Percentiles rank a stretch among this genome's conserved stretches.
Conservation (phyloP, 2,888 invertebrate genomes). For the Drosophila vallismaia region DNA sequence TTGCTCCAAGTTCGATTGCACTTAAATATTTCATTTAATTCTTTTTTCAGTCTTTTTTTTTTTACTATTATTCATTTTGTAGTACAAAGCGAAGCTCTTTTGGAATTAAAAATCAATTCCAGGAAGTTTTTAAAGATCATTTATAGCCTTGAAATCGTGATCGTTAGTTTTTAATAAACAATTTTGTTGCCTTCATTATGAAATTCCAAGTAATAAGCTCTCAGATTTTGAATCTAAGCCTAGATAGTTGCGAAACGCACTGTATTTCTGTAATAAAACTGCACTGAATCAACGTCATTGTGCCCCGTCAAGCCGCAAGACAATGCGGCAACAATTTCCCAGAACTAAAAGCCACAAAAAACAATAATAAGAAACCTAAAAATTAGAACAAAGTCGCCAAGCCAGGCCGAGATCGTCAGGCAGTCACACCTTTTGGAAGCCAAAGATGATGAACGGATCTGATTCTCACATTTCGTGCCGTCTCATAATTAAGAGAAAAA, state of each 20-base stretch:
- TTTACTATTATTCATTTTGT: background rate
- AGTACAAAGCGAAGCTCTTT: slow-evolving; percentile 1
- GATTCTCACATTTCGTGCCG: slow-evolving; percentile 52
- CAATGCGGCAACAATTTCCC: slow-evolving; percentile 65
- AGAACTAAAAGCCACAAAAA: slow-evolving; percentile 43
- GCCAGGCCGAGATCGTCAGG: slow-evolving; percentile 27
- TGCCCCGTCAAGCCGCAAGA: slow-evolving; percentile 33
- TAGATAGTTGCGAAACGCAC: slow-evolving; percentile 21
- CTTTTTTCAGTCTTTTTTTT: too few relatives aligned
- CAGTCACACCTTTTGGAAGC: slow-evolving; percentile 50
- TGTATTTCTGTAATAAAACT: slow-evolving; percentile 33
- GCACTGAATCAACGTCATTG: slow-evolving; percentile 42
- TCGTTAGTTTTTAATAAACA: background rate
- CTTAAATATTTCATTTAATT: slow-evolving; percentile 13
- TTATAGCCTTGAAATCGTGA: slow-evolving; percentile 2
- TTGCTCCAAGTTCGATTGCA: slow-evolving; percentile 47
- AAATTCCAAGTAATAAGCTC: background rate
- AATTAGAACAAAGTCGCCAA: slow-evolving; percentile 53
- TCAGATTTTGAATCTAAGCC: background rate
- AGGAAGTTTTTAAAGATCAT: background rate
- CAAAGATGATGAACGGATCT: slow-evolving; percentile 24
- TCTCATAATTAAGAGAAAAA: slow-evolving; percentile 74
- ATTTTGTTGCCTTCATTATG: background rate
- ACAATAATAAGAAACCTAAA: slow-evolving; percentile 29
- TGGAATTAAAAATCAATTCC: slow-evolving; percentile 6